Evolutionary conservation across 2,888 invertebrate species (phyloP).

Genomic region (Ctena decussata): DNA sequence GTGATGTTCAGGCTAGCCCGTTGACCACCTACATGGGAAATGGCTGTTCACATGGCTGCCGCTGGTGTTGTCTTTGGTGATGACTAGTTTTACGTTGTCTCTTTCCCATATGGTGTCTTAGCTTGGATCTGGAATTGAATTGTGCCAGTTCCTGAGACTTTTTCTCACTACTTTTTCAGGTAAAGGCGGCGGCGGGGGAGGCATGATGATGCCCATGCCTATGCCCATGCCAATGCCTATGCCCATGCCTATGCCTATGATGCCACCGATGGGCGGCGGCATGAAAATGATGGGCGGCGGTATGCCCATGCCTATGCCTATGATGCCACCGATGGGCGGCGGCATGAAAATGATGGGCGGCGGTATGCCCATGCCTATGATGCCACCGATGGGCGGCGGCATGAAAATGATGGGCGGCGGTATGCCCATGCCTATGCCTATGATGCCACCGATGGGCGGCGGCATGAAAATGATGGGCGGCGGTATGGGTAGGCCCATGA

Average conservation of each 20-base stretch:
- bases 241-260: neutral
- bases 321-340: neutral
- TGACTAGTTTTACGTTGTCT: no score
- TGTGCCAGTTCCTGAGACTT: no score
- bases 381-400: neutral
- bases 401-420: slow-evolving; percentile 19
- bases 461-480: neutral
- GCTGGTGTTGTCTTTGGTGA: no score
- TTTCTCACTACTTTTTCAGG: no score
- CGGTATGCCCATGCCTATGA: neutral
- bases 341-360: slow-evolving; percentile 1
- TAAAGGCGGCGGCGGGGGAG: neutral
- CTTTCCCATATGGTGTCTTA: no score
- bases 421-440: neutral
- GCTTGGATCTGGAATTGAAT: no score
- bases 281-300: slow-evolving; percentile 14
- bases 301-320: neutral
- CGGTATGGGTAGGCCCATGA: neutral
- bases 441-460: neutral
- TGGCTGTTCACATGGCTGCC: no score
- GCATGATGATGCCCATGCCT: neutral
- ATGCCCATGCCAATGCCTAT: neutral
- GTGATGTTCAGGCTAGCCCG: no score
- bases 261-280: neutral
- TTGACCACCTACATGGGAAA: no score